Evolutionary conservation across 2,888 invertebrate genomes (phyloP), one percentile per base, ranked within the genome.

Genomic region (Ceratothoa steindachneri): DNA sequence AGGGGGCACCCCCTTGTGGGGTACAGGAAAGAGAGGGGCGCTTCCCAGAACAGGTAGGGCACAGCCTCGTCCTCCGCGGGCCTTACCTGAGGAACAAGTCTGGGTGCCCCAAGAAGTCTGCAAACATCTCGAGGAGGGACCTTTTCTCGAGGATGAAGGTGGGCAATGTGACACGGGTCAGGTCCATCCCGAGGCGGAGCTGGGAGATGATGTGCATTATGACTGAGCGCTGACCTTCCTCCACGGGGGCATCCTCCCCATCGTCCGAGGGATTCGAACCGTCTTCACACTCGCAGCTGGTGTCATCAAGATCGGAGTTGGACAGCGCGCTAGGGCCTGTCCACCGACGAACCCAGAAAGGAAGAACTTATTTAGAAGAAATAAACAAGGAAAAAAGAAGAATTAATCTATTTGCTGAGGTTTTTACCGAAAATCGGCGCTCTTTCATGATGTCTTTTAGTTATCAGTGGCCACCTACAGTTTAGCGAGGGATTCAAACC

Each of bases 101-200:
- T 67, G 86, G 85, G 80, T 86, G 86, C 12, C 85, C 84, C 83
- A 86, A 84, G 80, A 84, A 86, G 81, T 87, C 86, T 19, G 86
- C 85, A 83, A 85, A 86, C 84, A 85, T 83, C 81, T 87, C 86
- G 52, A 87, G 82, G n/a, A 87, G 81, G 4, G 86, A 87, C 5
- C 85, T 81, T 69, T 83, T 82, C 80, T 87, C 86, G 71, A 86
- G 81, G 67, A 87, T 85, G 81, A 86, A 86, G 19, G 86, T 85
- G 41, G 87, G 87, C 67, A 87, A 81, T 5, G 81, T 75, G 73
- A 86, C 85, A 82, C 84, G 84, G 0, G 87, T 87, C 67, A 87
- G 83, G 81, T 87, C 87, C 85, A 86, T 86, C 75, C 87, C 87
- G 24, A 86, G 83, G 80, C 86, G 86, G 74, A 87, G 83, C 80